Evolutionary conservation across 2,797 vertebrate species (phyloP).

Genomic region (Anas bahamensis): DNA sequence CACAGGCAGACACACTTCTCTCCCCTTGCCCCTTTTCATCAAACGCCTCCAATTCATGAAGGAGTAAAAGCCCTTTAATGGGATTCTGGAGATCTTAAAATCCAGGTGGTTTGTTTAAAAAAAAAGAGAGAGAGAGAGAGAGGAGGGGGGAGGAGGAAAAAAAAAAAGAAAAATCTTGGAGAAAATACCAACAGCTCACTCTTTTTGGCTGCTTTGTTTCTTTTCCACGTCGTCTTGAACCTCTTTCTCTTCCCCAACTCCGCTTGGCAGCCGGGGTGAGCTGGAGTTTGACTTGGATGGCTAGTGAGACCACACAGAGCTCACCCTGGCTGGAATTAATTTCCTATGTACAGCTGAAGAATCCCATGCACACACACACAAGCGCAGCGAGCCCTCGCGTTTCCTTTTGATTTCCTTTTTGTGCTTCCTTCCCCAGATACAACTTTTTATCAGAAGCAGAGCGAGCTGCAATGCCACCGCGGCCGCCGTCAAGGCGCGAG

Average conservation of each 20-base stretch:
- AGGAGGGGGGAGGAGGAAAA: rapidly evolving
- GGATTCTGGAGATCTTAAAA: slow-evolving; percentile 78
- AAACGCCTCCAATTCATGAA: slow-evolving; percentile 72
- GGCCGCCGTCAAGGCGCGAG: background rate
- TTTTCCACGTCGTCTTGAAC: slow-evolving; percentile 65
- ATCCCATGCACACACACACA: slow-evolving; percentile 63
- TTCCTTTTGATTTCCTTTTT: slow-evolving; percentile 70
- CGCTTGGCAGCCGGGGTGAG: slow-evolving; percentile 65
- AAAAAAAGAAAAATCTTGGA: background rate
- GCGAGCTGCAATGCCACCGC: background rate
- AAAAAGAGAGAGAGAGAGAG: background rate
- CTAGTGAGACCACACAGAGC: slow-evolving; percentile 73
- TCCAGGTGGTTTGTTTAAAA: slow-evolving; percentile 80
- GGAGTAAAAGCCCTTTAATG: slow-evolving; percentile 81
- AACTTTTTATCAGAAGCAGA: slow-evolving; percentile 63
- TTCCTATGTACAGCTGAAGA: slow-evolving; percentile 71
- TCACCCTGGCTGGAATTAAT: slow-evolving; percentile 68
- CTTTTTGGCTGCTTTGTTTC: slow-evolving; percentile 48
- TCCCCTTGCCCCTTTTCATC: slow-evolving; percentile 71
- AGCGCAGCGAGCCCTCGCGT: slow-evolving; percentile 27
- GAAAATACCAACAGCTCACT: slow-evolving; percentile 6
- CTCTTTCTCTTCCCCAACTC: slow-evolving; percentile 31
- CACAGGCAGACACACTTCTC: slow-evolving; percentile 69
- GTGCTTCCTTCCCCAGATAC: slow-evolving; percentile 53
- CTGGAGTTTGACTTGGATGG: slow-evolving; percentile 72